phyloP scores from a whole-genome alignment of 1,140 invertebrate genomes.

The Drosophila azteca region DNA sequence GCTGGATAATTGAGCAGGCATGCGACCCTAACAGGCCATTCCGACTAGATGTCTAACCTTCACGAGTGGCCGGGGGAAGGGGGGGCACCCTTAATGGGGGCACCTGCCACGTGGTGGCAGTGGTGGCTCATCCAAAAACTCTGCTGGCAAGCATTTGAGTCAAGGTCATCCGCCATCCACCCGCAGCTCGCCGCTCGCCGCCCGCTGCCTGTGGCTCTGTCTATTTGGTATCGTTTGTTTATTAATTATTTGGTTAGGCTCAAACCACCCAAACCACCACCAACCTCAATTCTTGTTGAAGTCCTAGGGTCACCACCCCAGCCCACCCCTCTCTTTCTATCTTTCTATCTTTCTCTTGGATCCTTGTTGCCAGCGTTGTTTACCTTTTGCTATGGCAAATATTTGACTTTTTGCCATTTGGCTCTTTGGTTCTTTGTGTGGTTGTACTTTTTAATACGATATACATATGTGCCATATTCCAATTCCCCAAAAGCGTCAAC shows the following conservation, averaged over 20 bases:
- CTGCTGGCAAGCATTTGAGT: slow-evolving; percentile 49
- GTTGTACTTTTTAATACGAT: background rate
- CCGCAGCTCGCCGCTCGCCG: background rate
- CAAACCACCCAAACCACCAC: background rate
- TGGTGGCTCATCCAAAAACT: slow-evolving; percentile 38
- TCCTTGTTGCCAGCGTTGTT: slow-evolving; percentile 8
- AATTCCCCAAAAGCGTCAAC: slow-evolving; percentile 1
- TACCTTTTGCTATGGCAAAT: slow-evolving; percentile 30
- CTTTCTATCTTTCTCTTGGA: no score
- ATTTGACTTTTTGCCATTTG: slow-evolving; percentile 24
- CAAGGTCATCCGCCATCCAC: slow-evolving; percentile 64
- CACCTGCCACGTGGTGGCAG: background rate
- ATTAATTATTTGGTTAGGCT: slow-evolving; percentile 74
- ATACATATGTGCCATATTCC: slow-evolving; percentile 31
- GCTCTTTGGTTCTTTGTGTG: background rate
- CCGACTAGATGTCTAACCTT: slow-evolving; percentile 29
- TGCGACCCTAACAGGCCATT: slow-evolving; percentile 31
- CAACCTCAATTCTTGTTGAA: background rate
- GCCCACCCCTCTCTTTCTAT: no score
- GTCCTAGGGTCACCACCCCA: background rate
- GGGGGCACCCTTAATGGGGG: slow-evolving; percentile 1
- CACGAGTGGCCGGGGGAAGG: background rate
- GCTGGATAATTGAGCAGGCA: slow-evolving; percentile 65
- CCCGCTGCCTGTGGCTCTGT: slow-evolving; percentile 22
- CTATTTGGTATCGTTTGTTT: slow-evolving; percentile 52